phyloP scores from a whole-genome alignment of 2,888 invertebrate species.

The Apocheima hispidaria region DNA sequence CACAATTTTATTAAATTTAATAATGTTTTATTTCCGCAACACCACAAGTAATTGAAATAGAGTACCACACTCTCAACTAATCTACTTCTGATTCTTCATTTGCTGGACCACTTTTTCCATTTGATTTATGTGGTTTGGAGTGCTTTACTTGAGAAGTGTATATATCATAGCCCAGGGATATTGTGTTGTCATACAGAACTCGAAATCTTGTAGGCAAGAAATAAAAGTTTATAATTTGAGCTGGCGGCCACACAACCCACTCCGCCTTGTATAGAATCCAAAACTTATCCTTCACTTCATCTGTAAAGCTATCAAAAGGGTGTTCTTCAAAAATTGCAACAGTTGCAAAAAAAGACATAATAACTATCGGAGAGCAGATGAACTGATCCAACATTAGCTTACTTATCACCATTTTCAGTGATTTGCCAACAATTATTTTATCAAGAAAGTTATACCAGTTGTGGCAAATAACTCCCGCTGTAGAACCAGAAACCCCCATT shows the following conservation, averaged over 20 bases:
- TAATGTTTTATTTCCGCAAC: slow-evolving; percentile 26
- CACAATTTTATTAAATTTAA: slow-evolving; percentile 4
- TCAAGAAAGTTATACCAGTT: slow-evolving; percentile 95
- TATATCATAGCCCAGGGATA: slow-evolving; percentile 94
- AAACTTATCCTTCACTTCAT: slow-evolving; percentile 91
- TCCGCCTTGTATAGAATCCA: slow-evolving; percentile 93
- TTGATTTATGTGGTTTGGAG: slow-evolving; percentile 54
- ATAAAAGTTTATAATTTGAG: slow-evolving; percentile 97
- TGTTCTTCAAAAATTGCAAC: slow-evolving; percentile 90
- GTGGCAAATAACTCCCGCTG: slow-evolving; percentile 93
- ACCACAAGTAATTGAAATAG: slow-evolving; percentile 10
- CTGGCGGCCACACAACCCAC: slow-evolving; percentile 97
- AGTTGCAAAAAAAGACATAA: slow-evolving; percentile 91
- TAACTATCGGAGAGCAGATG: slow-evolving; percentile 93
- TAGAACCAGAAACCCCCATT: slow-evolving; percentile 92
- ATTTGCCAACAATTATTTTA: slow-evolving; percentile 88
- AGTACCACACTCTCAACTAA: not conserved
- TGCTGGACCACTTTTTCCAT: slow-evolving; percentile 2
- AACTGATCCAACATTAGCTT: slow-evolving; percentile 94
- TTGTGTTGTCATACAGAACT: slow-evolving; percentile 94
- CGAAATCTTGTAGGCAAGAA: slow-evolving; percentile 93
- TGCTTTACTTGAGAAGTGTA: slow-evolving; percentile 94
- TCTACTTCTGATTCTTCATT: not conserved
- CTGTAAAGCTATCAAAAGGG: slow-evolving; percentile 86
- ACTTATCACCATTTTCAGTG: slow-evolving; percentile 88